Conservation (phyloP, 2,113 vertebrate species). For the Hippocampus barbouri region DNA sequence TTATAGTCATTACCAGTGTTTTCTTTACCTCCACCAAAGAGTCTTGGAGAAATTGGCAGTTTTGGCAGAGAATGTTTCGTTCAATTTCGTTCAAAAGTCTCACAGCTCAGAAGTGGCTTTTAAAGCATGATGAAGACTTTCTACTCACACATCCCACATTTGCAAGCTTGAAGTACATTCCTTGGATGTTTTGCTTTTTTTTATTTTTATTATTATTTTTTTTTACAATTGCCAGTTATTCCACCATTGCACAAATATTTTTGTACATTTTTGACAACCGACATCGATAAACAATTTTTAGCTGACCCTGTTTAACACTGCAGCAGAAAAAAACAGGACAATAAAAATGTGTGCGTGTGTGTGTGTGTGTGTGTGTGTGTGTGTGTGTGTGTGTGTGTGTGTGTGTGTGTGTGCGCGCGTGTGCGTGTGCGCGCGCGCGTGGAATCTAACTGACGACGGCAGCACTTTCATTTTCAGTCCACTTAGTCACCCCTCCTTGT, state of each 20-base stretch:
- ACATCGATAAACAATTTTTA: not conserved
- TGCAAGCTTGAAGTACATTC: not conserved
- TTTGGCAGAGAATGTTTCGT: too few relatives aligned
- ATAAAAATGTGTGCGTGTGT: not conserved
- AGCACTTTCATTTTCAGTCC: slow-evolving; percentile 33
- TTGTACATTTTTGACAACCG: not conserved
- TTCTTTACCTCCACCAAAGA: too few relatives aligned
- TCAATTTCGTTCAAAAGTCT: too few relatives aligned
- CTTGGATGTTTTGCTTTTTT: not conserved
- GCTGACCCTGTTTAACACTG: not conserved
- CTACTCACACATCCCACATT: not conserved
- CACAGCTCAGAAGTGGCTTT: not conserved
- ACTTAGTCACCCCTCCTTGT: slow-evolving; percentile 16
- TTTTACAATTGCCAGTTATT: not conserved
- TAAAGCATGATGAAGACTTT: not conserved
- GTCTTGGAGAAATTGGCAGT: too few relatives aligned
- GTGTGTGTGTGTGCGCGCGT: not conserved
- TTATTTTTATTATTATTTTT: not conserved
- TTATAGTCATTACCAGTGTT: too few relatives aligned
- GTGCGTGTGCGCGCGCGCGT: not conserved
- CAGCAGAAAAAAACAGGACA: too few relatives aligned
- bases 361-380: not conserved
- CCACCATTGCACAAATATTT: slow-evolving; percentile 4
- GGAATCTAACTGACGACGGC: not conserved
- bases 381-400: not conserved